Conservation (phyloP, 1,140 invertebrate species). For the Ips typographus region DNA sequence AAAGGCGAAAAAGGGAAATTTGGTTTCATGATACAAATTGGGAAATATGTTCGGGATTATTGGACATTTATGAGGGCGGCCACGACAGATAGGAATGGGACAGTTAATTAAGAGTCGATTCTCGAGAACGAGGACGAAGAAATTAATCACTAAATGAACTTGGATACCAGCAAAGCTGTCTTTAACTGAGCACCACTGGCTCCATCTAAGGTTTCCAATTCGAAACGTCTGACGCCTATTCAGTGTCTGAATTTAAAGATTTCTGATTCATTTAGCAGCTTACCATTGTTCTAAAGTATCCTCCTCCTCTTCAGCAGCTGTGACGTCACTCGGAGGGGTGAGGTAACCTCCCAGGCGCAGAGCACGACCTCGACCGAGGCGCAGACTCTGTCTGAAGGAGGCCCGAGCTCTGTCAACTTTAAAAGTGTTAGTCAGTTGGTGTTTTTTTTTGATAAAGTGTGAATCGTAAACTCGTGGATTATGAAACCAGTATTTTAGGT, state of each 20-base stretch:
- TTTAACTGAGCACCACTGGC: neutral
- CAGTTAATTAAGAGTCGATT: too few relatives aligned
- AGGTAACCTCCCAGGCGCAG: constrained; percentile 52
- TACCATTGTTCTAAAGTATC: constrained; percentile 60
- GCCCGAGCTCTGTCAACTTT: constrained; percentile 69
- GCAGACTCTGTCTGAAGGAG: constrained; percentile 60
- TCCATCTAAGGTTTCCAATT: neutral
- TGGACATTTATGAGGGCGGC: too few relatives aligned
- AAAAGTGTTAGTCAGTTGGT: constrained; percentile 37
- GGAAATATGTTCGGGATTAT: too few relatives aligned
- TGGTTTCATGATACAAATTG: too few relatives aligned
- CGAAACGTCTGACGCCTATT: too few relatives aligned
- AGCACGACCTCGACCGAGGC: constrained; percentile 50
- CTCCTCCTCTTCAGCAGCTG: constrained; percentile 55
- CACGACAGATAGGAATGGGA: too few relatives aligned
- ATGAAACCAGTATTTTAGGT: neutral
- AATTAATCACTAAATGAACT: too few relatives aligned
- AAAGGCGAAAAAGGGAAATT: too few relatives aligned
- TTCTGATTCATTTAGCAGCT: constrained; percentile 36
- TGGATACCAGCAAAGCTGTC: neutral
- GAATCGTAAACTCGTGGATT: too few relatives aligned
- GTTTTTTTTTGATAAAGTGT: neutral
- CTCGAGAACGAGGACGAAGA: too few relatives aligned
- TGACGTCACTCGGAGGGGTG: constrained; percentile 53
- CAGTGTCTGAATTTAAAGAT: neutral